Percentiles rank a stretch among this genome's conserved stretches.
These are phyloP conservation scores for Cylas formicarius DNA, from an alignment of 1,140 invertebrate species.

Conservation along the genomic window DNA sequence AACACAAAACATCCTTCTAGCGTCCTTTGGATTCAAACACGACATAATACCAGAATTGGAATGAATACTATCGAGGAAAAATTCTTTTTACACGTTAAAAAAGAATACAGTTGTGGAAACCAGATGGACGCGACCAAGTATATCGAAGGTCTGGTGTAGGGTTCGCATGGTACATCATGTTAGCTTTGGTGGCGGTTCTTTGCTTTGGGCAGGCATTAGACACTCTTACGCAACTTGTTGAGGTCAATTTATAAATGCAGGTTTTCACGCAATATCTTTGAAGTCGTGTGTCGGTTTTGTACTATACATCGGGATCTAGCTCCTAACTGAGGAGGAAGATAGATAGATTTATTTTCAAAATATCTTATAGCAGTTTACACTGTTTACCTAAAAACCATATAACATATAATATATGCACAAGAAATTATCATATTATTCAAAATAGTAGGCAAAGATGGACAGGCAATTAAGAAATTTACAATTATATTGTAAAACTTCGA, in stretches of 20 bases:
- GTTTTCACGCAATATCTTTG: constrained; percentile 11
- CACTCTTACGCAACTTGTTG: constrained; percentile 8
- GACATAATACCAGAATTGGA: constrained; percentile 4
- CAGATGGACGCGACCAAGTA: constrained; percentile 21
- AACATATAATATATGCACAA: too few relatives aligned
- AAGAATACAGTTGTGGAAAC: constrained; percentile 14
- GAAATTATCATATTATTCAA: too few relatives aligned
- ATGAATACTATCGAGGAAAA: constrained; percentile 8
- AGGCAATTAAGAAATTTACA: too few relatives aligned
- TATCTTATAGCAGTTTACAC: too few relatives aligned
- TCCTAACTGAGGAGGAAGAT: too few relatives aligned
- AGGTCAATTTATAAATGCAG: constrained; percentile 18
- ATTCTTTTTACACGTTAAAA: constrained; percentile 12
- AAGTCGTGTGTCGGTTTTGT: constrained; percentile 8
- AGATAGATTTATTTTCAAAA: too few relatives aligned
- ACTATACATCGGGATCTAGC: too few relatives aligned
- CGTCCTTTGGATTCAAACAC: constrained; percentile 2
- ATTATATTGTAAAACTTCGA: too few relatives aligned
- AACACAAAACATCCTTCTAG: constrained; percentile 13
- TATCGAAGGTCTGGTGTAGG: constrained; percentile 28
- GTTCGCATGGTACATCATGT: constrained; percentile 25
- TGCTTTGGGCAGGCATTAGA: constrained; percentile 36
- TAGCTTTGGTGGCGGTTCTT: constrained; percentile 33
- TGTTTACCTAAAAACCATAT: too few relatives aligned
- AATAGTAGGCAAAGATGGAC: too few relatives aligned